Evolutionary conservation across 2,113 vertebrate genomes (phyloP).

Genomic region (Athene noctua): DNA sequence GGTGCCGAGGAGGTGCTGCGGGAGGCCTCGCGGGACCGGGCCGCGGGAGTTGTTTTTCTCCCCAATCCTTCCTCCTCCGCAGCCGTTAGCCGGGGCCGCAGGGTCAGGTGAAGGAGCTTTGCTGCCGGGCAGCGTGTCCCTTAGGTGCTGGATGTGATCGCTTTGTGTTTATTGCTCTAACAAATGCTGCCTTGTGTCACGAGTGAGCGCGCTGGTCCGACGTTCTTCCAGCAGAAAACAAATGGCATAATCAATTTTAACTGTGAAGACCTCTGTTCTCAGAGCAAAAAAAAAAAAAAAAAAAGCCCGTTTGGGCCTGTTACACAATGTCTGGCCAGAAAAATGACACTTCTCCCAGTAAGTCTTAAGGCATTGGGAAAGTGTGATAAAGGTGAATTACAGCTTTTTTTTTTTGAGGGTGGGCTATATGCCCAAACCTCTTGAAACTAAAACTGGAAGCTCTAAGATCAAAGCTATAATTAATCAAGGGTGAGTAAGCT

Average conservation of each 20-base stretch:
- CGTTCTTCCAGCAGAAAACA: not conserved
- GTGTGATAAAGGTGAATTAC: not conserved
- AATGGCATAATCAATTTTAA: not conserved
- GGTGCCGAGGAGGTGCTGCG: too few relatives aligned
- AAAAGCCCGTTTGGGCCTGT: not conserved
- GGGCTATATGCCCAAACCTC: not conserved
- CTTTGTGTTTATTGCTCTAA: not conserved
- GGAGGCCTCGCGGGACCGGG: fast-evolving
- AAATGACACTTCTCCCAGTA: not conserved
- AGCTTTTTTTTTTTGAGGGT: not conserved
- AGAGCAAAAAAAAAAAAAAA: not conserved
- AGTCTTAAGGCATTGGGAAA: not conserved
- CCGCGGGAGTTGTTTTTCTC: fast-evolving
- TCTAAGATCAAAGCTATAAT: not conserved
- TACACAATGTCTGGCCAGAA: not conserved
- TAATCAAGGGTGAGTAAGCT: not conserved
- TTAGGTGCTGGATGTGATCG: fast-evolving
- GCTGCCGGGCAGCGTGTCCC: not conserved
- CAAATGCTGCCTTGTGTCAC: not conserved
- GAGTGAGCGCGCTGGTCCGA: fast-evolving
- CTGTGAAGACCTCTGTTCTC: not conserved
- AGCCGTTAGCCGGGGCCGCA: fast-evolving
- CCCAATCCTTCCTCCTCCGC: fast-evolving
- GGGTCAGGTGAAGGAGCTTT: not conserved
- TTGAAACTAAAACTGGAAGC: slow-evolving; percentile 16